Evolutionary conservation across 1,140 invertebrate species (phyloP).

Genomic region (Dendrolimus punctatus): DNA sequence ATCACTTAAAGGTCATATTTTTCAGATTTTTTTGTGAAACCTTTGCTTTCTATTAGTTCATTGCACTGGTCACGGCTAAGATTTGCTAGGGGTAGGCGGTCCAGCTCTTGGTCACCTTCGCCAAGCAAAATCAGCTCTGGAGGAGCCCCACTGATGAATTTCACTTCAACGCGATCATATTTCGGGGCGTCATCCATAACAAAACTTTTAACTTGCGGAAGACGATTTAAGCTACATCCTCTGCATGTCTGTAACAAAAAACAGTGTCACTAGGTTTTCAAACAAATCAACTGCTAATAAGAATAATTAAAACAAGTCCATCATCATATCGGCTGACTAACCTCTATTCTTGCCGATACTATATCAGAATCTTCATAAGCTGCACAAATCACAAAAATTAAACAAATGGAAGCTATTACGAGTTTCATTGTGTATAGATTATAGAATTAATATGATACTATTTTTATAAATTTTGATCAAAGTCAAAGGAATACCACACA

Average conservation of each 20-base stretch:
- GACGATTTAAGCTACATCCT: slow-evolving; percentile 81
- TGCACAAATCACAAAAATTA: slow-evolving; percentile 8
- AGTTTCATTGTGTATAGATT: slow-evolving; percentile 4
- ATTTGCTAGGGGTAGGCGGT: slow-evolving; percentile 74
- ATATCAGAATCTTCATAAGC: slow-evolving; percentile 44
- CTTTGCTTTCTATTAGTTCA: slow-evolving; percentile 74
- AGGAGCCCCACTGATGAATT: slow-evolving; percentile 78
- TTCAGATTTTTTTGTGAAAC: slow-evolving; percentile 71
- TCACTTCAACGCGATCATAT: slow-evolving; percentile 75
- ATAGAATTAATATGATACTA: neutral
- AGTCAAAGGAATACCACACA: neutral
- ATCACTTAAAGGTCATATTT: slow-evolving; percentile 27
- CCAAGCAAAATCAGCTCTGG: slow-evolving; percentile 80
- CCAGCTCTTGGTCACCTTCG: slow-evolving; percentile 74
- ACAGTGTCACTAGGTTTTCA: neutral
- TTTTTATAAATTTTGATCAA: neutral
- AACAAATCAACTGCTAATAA: neutral
- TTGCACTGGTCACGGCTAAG: slow-evolving; percentile 80
- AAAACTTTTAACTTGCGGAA: slow-evolving; percentile 83
- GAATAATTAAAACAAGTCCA: slow-evolving; percentile 4
- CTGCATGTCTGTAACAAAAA: slow-evolving; percentile 79
- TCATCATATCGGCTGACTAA: slow-evolving; percentile 13
- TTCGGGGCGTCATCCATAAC: slow-evolving; percentile 81
- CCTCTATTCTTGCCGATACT: slow-evolving; percentile 56
- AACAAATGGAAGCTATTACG: slow-evolving; percentile 8